Evolutionary conservation across 2,888 invertebrate genomes (phyloP), one percentile per base, ranked within the genome.

Genomic region (Drosophila stalkeri): DNA sequence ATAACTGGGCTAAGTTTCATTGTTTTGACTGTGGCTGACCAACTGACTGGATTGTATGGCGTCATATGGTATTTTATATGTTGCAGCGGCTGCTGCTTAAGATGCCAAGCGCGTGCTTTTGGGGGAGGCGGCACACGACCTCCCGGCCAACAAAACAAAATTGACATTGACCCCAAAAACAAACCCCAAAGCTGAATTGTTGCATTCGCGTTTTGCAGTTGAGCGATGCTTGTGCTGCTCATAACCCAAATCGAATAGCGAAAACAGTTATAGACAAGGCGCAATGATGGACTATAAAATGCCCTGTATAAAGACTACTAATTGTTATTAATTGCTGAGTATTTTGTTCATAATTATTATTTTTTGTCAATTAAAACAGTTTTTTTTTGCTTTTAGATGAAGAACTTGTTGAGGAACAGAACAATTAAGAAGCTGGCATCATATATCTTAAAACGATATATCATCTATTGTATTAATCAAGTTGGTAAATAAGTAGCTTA

Each of bases 101-200:
- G 76, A 86, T 88, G 81, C 83, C 64, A 54, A 27, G 46, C 49
- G 72, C 72, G 79, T 72, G 14, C 37, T 7, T 7, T 18, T 27
- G 33, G n/a, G 23, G 47, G 23, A n/a, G 37, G 31, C 44, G 57
- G 55, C 57, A 47, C 16, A 57, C 59, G 76, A 72, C 71, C 74
- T 74, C 63, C 33, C 46, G 18, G 41, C 8, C 43, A 65, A 65
- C 77, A 77, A 77, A 79, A 69, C 88, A 78, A 64, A 57, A 66
- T 79, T 85, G 85, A 86, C 89, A 85, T 86, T 85, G 85, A 88
- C 85, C 89, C 77, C 81, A 81, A 79, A 82, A 81, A 46, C n/a
- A 60, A 39, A 49, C 31, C 60, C 59, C 41, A 47, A 72, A 72
- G 39, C 47, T 41, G 46, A 56, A 59, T 69, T 52, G 57, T 63